phyloP scores from a whole-genome alignment of 2,888 invertebrate species.

The Metellina segmentata region DNA sequence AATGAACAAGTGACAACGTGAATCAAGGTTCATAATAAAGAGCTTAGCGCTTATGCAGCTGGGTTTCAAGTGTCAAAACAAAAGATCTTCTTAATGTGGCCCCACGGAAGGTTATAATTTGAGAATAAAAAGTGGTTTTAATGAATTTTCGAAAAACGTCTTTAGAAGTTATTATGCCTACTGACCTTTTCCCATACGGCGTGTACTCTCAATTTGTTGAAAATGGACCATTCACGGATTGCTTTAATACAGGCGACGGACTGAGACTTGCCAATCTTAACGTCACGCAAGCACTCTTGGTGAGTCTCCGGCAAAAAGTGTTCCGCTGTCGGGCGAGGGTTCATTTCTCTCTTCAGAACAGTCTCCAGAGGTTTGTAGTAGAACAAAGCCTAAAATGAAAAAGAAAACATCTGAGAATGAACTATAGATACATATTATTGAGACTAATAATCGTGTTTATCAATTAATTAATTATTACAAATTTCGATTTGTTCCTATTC shows the following conservation, averaged over 20 bases:
- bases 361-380: constrained; percentile 20
- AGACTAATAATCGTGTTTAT: not conserved
- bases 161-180: not conserved
- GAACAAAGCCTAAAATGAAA: constrained; percentile 27
- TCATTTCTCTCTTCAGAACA: constrained; percentile 14
- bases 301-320: constrained; percentile 51
- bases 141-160: too few species aligned
- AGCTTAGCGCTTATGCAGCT: too few species aligned
- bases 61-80: too few species aligned
- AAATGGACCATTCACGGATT: constrained; percentile 68
- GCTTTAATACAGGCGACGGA: constrained; percentile 73
- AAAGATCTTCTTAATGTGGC: too few species aligned
- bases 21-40: too few species aligned
- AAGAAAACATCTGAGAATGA: not conserved
- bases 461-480: not conserved
- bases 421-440: not conserved
- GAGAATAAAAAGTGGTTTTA: too few species aligned
- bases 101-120: too few species aligned
- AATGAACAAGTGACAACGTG: too few species aligned
- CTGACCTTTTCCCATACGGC: constrained; percentile 53
- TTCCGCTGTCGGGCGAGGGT: not conserved
- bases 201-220: constrained; percentile 67
- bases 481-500: not conserved
- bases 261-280: constrained; percentile 37
- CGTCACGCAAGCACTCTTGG: constrained; percentile 69